Percentiles rank a stretch among this genome's conserved stretches.
phyloP scores from a whole-genome alignment of 2,797 vertebrate genomes.

The Darevskia nairensis region DNA sequence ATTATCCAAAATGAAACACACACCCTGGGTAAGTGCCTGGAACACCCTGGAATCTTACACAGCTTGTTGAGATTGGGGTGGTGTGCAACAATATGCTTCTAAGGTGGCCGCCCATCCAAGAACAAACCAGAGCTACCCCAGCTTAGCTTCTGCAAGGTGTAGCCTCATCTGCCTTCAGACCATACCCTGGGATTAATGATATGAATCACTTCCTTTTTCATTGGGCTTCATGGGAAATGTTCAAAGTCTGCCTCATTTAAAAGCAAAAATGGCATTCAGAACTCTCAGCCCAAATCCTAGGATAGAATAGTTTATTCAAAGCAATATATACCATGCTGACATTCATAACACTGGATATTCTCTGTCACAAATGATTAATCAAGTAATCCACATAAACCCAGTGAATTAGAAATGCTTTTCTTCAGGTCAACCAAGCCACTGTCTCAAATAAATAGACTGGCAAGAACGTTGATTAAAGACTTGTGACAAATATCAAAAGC shows the following conservation, averaged over 20 bases:
- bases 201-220: not conserved
- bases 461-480: slow-evolving; percentile 18
- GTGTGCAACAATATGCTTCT: too few species aligned
- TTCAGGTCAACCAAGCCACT: not conserved
- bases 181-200: not conserved
- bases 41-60: too few species aligned
- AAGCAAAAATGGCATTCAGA: not conserved
- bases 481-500: not conserved
- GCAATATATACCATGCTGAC: not conserved
- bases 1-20: too few species aligned
- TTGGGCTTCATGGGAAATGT: not conserved
- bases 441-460: slow-evolving; percentile 13
- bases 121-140: too few species aligned
- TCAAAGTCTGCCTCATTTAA: not conserved
- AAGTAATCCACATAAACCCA: slow-evolving; percentile 13
- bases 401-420: slow-evolving; percentile 27
- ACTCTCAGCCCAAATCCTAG: not conserved
- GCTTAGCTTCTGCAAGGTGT: too few species aligned
- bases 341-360: slow-evolving; percentile 13
- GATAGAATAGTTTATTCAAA: slow-evolving; percentile 4
- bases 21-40: too few species aligned
- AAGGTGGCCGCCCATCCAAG: too few species aligned
- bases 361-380: slow-evolving; percentile 15
- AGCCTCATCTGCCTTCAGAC: not conserved
- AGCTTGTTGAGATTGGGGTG: too few species aligned